A percentile compares a stretch with the other conserved stretches of the same genome.
Evolutionary conservation across 2,113 vertebrate species (phyloP).

Genomic region (Strix uralensis): DNA sequence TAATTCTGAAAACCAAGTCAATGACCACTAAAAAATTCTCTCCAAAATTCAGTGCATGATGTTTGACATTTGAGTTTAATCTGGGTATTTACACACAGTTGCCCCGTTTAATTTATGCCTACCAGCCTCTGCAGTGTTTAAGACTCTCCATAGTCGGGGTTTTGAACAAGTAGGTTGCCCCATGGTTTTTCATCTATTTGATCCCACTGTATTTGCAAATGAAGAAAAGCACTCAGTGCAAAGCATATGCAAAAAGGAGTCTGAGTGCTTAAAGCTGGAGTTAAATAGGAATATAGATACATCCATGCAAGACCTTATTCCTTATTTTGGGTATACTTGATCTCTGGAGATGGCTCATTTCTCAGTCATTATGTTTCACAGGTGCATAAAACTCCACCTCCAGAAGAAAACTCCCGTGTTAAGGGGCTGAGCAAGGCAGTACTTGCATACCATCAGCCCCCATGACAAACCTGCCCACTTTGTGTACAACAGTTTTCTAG

Average conservation of each 20-base stretch:
- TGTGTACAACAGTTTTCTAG: background rate
- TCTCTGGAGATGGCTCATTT: background rate
- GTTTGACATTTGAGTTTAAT: background rate
- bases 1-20: background rate
- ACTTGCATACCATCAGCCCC: background rate
- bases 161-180: background rate
- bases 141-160: background rate
- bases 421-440: background rate
- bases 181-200: background rate
- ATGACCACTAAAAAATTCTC: background rate
- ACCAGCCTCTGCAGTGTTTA: background rate
- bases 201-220: background rate
- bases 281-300: background rate
- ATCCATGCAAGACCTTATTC: background rate
- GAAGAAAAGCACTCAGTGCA: background rate
- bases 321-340: background rate
- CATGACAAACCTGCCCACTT: background rate
- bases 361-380: background rate
- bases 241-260: background rate
- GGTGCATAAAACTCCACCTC: background rate
- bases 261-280: background rate
- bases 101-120: background rate
- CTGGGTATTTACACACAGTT: background rate
- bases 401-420: rapidly evolving
- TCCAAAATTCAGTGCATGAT: background rate